Evolutionary conservation across 2,113 vertebrate species (phyloP).

Genomic region (Phyllopteryx taeniolatus): DNA sequence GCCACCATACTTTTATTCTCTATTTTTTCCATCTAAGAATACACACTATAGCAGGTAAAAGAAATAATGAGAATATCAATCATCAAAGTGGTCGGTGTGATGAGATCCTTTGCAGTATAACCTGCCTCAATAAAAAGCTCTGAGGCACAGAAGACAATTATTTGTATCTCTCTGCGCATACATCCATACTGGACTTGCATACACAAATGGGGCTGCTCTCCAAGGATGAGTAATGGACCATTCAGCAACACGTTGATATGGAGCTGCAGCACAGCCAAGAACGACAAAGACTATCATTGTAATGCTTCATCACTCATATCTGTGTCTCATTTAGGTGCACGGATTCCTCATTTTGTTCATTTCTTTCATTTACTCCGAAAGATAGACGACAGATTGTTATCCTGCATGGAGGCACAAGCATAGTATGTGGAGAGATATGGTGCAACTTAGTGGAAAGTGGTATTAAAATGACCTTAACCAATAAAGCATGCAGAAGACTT

Average conservation of each 20-base stretch:
- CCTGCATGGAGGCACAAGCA: slow-evolving; percentile 24
- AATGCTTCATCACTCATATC: slow-evolving; percentile 49
- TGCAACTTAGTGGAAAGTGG: slow-evolving; percentile 17
- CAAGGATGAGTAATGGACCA: slow-evolving; percentile 55
- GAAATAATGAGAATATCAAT: slow-evolving; percentile 11
- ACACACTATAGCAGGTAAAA: slow-evolving; percentile 3
- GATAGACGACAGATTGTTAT: slow-evolving; percentile 38
- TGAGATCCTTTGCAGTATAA: slow-evolving; percentile 25
- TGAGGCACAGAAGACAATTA: slow-evolving; percentile 8
- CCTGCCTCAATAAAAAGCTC: slow-evolving; percentile 23
- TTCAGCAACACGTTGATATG: slow-evolving; percentile 44
- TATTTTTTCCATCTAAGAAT: neutral
- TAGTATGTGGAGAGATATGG: slow-evolving; percentile 20
- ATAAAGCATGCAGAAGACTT: slow-evolving; percentile 19
- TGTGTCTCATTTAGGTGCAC: slow-evolving; percentile 34
- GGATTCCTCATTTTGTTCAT: slow-evolving; percentile 38
- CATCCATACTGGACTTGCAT: neutral
- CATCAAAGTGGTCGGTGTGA: slow-evolving; percentile 15
- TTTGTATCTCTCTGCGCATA: slow-evolving; percentile 8
- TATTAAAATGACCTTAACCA: slow-evolving; percentile 30
- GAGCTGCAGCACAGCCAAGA: slow-evolving; percentile 42
- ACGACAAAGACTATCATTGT: slow-evolving; percentile 40
- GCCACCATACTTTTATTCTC: neutral
- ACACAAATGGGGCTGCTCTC: slow-evolving; percentile 19
- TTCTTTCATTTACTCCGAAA: slow-evolving; percentile 45